A percentile compares a stretch with the other conserved stretches of the same genome.
phyloP scores from a whole-genome alignment of 2,888 invertebrate species.

The Agrenia bidenticulata region DNA sequence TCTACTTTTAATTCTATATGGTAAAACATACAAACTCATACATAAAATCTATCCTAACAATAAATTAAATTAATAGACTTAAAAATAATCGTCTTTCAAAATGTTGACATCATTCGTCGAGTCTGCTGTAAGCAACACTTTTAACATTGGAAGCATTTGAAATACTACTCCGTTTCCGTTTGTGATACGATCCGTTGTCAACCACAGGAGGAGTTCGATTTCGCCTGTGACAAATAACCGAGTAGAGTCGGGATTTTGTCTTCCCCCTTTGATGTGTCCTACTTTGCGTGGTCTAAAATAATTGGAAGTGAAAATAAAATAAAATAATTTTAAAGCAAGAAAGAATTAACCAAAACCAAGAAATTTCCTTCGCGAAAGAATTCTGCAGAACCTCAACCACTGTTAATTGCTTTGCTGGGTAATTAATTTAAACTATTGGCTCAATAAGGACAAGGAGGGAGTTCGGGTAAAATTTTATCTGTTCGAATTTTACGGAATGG shows the following conservation, averaged over 20 bases:
- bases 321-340: slow-evolving; percentile 26
- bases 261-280: slow-evolving; percentile 12
- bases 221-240: slow-evolving; percentile 28
- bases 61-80: not conserved
- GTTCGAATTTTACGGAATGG: too few species aligned
- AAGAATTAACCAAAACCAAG: slow-evolving; percentile 13
- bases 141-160: slow-evolving; percentile 23
- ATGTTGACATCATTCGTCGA: slow-evolving; percentile 30
- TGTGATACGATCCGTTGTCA: slow-evolving; percentile 22
- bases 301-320: slow-evolving; percentile 32
- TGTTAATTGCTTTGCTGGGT: too few species aligned
- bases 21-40: not conserved
- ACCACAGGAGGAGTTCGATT: slow-evolving; percentile 23
- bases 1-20: too few species aligned
- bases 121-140: slow-evolving; percentile 32
- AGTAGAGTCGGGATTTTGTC: slow-evolving; percentile 10
- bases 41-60: not conserved
- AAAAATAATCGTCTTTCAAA: slow-evolving; percentile 3
- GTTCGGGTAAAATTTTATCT: too few species aligned
- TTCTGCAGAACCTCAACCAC: not conserved
- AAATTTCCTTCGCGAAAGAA: not conserved
- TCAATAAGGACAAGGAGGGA: too few species aligned
- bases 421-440: too few species aligned
- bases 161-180: slow-evolving; percentile 28
- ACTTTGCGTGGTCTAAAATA: slow-evolving; percentile 15